Base-by-base conservation (phyloP, 2,888 invertebrate species). In the Tortrix viridana region DNA sequence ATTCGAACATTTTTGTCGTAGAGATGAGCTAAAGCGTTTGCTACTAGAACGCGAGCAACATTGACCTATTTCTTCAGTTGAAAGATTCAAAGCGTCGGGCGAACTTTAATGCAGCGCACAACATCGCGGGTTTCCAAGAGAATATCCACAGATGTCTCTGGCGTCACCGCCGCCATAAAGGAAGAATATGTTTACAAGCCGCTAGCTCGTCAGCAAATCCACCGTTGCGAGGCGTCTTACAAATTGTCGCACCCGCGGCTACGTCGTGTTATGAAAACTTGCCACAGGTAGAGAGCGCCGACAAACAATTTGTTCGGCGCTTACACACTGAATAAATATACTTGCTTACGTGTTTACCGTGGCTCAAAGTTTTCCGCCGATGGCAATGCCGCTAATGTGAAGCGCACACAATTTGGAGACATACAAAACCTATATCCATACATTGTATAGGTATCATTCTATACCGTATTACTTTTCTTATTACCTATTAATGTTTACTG, bases 221-320 rank as follows among this genome's bases (percentile, higher is more conserved):
- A 76, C 75, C 73, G 78, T 74, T 73, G 73, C 73, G 76, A 74
- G 77, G 77, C 76, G 80, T 76, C 80, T 78, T 78, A 81, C 83
- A 86, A 88, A 88, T 88, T 89, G 89, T 87, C 86, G 68, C 73
- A 88, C 89, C 86, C 71, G 80, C 77, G 87, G 89, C 86, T 75
- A 80, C 79, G 76, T 69, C 69, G 74, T 81, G 85, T 89, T 88
- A 89, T 88, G 89, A 88, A 86, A 88, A 87, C 88, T 80, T 74
- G 76, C 77, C 76, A 76, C 86, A 90, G 89, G 89, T 88, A 88
- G 82, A 80, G 82, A 76, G 73, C 82, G 77, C 77, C 78, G 73
- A 85, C 82, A 88, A 90, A 89, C 89, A 90, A 89, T 89, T 91
- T 91, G 88, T 86, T 80, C 82, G 72, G 77, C 81, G 86, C 82